Base-by-base conservation (phyloP, 2,113 vertebrate species). In the Entomyzon cyanotis region DNA sequence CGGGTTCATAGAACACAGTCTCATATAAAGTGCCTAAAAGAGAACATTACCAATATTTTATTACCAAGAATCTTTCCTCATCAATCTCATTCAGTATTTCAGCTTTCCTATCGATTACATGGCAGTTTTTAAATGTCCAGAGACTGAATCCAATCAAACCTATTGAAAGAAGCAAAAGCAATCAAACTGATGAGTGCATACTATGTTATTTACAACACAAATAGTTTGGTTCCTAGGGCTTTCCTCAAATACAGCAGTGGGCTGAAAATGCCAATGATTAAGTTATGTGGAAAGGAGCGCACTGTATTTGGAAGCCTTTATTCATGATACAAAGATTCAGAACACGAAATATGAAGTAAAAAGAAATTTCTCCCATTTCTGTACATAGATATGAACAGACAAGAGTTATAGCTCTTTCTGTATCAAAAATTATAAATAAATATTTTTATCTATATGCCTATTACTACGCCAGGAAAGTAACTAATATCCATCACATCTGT, bases 141-240 rank as follows among this genome's bases (percentile, higher is more conserved):
- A 97, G 95, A 98, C 84, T 94, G 88, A 97, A 97, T 93, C 89
- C 84, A 96, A 92, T 93, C 93, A 98, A 96, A 97, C 81, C 88
- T 94, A 96, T 95, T 71, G 82, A 97, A 97, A 97, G 94, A 94
- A 96, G 96, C 77, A 95, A 95, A 96, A 97, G 94, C 2, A 55
- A 97, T 89, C 93, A 96, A 95, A 97, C 94, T 95, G 97, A 97
- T 97, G 87, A 97, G 37, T 2, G 12, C 83, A 84, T 96, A 95
- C 95, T 89, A 97, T 33, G 35, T 94, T 96, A 97, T 96, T 97
- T 97, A 97, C 88, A 97, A 93, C 93, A 96, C 65, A 97, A 96
- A 96, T 96, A 68, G 96, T 95, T 97, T 96, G 64, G 86, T 94
- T 97, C 93, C 87, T 81, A 73, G 77, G 79, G 95, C 89, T 96